Evolutionary conservation across 2,797 vertebrate genomes (phyloP).

Genomic region (Atherinosoma microstoma): DNA sequence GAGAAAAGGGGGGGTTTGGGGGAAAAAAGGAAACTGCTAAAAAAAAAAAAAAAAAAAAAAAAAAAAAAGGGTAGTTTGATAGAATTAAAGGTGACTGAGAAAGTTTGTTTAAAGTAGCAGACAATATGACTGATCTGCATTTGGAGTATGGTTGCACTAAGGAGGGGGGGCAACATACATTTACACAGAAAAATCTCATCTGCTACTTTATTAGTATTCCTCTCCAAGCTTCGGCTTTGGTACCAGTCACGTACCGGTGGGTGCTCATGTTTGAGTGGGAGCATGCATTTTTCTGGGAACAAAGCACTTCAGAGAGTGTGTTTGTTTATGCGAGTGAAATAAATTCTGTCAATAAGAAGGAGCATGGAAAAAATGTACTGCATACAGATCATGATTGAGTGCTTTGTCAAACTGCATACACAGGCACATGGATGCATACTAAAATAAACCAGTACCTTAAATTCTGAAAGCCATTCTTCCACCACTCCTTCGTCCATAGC

Average conservation of each 20-base stretch:
- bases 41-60: neutral
- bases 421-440: neutral
- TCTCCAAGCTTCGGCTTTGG: slow-evolving; percentile 9
- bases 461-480: slow-evolving; percentile 98
- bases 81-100: neutral
- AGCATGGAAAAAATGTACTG: slow-evolving; percentile 12
- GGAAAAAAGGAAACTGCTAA: no score
- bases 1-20: no score
- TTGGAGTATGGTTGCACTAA: slow-evolving; percentile 23
- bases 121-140: slow-evolving; percentile 9
- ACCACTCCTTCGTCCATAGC: slow-evolving; percentile 96
- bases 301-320: slow-evolving; percentile 29
- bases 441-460: slow-evolving; percentile 88
- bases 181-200: slow-evolving; percentile 27
- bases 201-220: slow-evolving; percentile 20
- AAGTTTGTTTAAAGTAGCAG: neutral
- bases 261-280: slow-evolving; percentile 34
- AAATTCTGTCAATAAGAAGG: slow-evolving; percentile 26
- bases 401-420: slow-evolving; percentile 3
- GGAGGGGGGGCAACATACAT: neutral
- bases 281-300: slow-evolving; percentile 9
- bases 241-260: slow-evolving; percentile 25
- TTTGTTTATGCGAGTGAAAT: slow-evolving; percentile 30
- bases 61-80: neutral
- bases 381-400: slow-evolving; percentile 11